These are phyloP conservation scores for Equus przewalskii DNA, from an alignment of 2,113 vertebrate species.

Conservation along the genomic window DNA sequence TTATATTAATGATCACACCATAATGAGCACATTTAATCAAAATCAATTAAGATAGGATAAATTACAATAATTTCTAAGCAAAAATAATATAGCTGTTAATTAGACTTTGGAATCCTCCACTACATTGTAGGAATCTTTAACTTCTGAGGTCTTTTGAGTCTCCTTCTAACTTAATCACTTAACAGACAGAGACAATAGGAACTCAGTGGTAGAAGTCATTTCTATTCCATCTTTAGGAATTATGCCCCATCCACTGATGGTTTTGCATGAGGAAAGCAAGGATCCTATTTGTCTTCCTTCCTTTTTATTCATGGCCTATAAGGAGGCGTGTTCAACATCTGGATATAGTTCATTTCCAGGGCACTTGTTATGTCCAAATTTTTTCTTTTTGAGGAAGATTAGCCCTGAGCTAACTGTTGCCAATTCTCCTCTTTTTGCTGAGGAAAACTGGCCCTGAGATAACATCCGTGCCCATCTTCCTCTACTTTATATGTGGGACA, in stretches of 20 bases:
- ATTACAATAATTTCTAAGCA: neutral
- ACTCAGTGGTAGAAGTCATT: neutral
- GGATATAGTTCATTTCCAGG: neutral
- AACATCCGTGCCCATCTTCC: too few relatives aligned
- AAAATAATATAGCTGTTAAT: neutral
- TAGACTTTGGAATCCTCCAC: neutral
- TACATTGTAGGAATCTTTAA: neutral
- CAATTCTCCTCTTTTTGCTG: too few relatives aligned
- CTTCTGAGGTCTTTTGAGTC: neutral
- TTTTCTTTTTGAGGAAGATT: neutral
- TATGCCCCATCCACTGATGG: neutral
- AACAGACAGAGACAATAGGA: neutral
- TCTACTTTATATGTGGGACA: too few relatives aligned
- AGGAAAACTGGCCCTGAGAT: too few relatives aligned
- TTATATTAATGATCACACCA: neutral
- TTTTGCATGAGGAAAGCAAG: neutral
- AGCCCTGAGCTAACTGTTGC: too few relatives aligned
- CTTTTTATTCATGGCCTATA: neutral
- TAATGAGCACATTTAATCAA: constrained; percentile 17
- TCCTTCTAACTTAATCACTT: neutral
- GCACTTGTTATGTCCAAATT: neutral
- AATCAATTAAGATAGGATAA: neutral
- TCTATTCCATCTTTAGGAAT: neutral
- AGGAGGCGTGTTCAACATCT: neutral
- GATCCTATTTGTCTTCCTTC: neutral